phyloP scores from a whole-genome alignment of 1,140 invertebrate genomes.

The Drosophila nasuta region DNA sequence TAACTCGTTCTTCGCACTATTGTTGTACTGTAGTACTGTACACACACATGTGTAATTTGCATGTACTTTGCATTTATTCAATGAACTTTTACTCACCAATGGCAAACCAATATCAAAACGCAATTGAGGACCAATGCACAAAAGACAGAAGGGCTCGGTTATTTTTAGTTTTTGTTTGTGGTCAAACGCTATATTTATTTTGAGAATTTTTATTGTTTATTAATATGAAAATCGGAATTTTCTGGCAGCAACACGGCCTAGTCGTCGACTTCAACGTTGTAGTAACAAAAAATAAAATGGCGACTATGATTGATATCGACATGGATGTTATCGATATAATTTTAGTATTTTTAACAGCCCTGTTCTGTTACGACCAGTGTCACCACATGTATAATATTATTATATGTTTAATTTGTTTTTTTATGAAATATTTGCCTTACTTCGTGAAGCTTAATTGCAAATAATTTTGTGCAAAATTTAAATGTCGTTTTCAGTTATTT shows the following conservation, averaged over 20 bases:
- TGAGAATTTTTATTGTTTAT: conserved; percentile 58
- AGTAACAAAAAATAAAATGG: conserved; percentile 50
- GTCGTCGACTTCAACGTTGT: conserved; percentile 49
- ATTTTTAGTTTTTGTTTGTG: neutral
- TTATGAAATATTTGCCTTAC: no score
- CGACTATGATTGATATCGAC: conserved; percentile 13
- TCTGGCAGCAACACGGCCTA: conserved; percentile 54
- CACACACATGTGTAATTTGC: conserved; percentile 13
- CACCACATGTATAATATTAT: no score
- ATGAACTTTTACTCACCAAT: conserved; percentile 74
- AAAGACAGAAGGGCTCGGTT: conserved; percentile 61
- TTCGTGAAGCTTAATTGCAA: no score
- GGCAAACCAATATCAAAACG: conserved; percentile 63
- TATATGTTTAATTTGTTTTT: no score
- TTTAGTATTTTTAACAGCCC: neutral
- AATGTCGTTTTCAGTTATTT: no score
- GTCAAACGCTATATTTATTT: conserved; percentile 69
- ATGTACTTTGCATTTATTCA: conserved; percentile 53
- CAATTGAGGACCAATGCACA: conserved; percentile 72
- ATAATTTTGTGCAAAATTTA: no score
- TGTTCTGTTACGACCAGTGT: no score
- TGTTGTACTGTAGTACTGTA: conserved; percentile 15
- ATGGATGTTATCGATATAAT: conserved; percentile 27
- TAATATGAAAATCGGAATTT: conserved; percentile 60
- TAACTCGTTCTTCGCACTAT: conserved; percentile 10